Conservation (phyloP, 1,140 invertebrate species). For the Himalopsyche phryganea region DNA sequence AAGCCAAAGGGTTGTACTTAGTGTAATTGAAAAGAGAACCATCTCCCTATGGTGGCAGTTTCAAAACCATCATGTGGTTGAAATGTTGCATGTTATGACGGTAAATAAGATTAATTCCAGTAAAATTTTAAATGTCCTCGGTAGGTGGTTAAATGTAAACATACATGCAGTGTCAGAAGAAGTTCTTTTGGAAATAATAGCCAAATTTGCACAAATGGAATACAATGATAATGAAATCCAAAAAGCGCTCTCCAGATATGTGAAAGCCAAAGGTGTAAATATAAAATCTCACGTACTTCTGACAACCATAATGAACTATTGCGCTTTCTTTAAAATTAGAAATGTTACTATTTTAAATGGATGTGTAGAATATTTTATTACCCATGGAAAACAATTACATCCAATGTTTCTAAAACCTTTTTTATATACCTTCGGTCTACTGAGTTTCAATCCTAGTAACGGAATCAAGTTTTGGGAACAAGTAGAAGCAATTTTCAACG, state of each 20-base stretch:
- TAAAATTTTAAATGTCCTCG: constrained; percentile 49
- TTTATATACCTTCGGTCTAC: constrained; percentile 60
- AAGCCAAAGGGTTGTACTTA: constrained; percentile 60
- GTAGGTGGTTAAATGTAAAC: constrained; percentile 61
- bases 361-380: constrained; percentile 58
- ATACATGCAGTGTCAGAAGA: constrained; percentile 60
- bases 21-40: constrained; percentile 61
- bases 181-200: constrained; percentile 57
- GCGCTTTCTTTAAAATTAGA: constrained; percentile 55
- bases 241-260: constrained; percentile 59
- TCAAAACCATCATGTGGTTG: constrained; percentile 51
- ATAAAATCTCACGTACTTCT: constrained; percentile 57
- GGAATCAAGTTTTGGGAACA: constrained; percentile 57
- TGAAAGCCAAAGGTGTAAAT: constrained; percentile 52
- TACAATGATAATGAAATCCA: constrained; percentile 55
- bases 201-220: constrained; percentile 53
- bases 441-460: constrained; percentile 59
- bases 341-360: constrained; percentile 57
- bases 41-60: constrained; percentile 58
- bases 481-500: constrained; percentile 55
- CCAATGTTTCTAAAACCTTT: constrained; percentile 56
- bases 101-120: constrained; percentile 45
- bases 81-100: constrained; percentile 53
- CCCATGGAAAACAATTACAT: constrained; percentile 50
- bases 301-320: constrained; percentile 61